Percentiles rank a stretch among this genome's conserved stretches.
These are phyloP conservation scores for Chiloscyllium punctatum DNA, from an alignment of 2,797 vertebrate species.

Conservation along the genomic window DNA sequence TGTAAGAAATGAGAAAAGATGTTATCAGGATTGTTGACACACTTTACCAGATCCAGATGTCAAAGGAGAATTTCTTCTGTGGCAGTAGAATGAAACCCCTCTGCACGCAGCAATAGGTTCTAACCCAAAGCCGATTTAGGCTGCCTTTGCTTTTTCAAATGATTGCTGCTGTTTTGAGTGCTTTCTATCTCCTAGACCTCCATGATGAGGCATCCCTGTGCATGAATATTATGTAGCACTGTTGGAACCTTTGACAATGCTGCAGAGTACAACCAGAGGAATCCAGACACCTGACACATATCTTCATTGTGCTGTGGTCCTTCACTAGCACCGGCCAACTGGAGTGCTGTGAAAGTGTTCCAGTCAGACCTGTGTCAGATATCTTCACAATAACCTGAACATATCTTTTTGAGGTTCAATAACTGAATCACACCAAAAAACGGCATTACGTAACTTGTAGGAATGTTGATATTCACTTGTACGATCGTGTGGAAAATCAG, in stretches of 20 bases:
- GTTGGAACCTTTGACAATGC: not conserved
- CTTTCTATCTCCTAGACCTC: not conserved
- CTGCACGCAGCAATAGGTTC: not conserved
- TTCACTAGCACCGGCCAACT: not conserved
- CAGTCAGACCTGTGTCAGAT: not conserved
- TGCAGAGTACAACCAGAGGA: not conserved
- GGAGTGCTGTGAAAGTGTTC: not conserved
- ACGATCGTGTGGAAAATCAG: not conserved
- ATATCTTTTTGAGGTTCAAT: not conserved
- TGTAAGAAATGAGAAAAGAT: not conserved
- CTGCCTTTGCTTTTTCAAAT: not conserved
- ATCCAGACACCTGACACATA: not conserved
- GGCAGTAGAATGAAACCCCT: not conserved
- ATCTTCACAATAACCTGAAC: no score
- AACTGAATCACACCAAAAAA: not conserved
- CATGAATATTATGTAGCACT: not conserved
- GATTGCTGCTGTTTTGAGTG: not conserved
- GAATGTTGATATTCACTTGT: not conserved
- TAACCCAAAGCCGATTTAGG: not conserved
- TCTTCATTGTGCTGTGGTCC: not conserved
- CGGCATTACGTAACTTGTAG: not conserved
- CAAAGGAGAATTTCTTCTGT: not conserved
- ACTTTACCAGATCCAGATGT: not conserved
- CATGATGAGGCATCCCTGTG: not conserved
- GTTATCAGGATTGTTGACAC: not conserved